Conservation (phyloP, 2,888 invertebrate genomes). For the Chrysopilus asiliformis region DNA sequence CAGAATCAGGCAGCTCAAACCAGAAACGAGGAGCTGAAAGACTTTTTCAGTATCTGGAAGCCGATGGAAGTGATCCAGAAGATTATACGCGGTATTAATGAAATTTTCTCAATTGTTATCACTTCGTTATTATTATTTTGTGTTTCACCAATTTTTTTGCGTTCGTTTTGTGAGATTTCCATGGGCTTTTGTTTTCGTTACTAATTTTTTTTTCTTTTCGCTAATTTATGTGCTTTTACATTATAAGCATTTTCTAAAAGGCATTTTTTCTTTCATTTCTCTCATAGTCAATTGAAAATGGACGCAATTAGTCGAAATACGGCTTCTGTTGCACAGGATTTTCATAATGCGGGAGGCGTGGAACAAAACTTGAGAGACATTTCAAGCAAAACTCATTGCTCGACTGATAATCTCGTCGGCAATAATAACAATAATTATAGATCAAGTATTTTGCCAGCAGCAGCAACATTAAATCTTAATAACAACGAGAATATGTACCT, state of each 20-base stretch:
- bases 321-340: conserved; percentile 43
- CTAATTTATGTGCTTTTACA: too few relatives aligned
- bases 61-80: conserved; percentile 54
- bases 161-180: conserved; percentile 11
- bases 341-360: conserved; percentile 50
- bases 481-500: conserved; percentile 15
- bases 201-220: background rate
- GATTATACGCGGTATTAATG: conserved; percentile 36
- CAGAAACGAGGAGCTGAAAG: conserved; percentile 50
- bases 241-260: too few relatives aligned
- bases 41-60: conserved; percentile 60
- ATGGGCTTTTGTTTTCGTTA: conserved; percentile 5
- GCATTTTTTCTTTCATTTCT: conserved; percentile 1
- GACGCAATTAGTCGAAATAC: conserved; percentile 37
- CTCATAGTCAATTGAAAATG: conserved; percentile 35
- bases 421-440: conserved; percentile 23
- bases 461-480: conserved; percentile 16
- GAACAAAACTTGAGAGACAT: conserved; percentile 5
- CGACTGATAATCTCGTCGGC: conserved; percentile 1
- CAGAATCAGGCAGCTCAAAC: conserved; percentile 24
- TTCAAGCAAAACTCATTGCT: conserved; percentile 1
- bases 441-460: too few relatives aligned
- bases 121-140: conserved; percentile 6
- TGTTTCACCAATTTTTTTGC: too few relatives aligned
- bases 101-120: conserved; percentile 25